Percentiles rank a stretch among this genome's conserved stretches.
phyloP scores from a whole-genome alignment of 2,888 invertebrate species.

The Cerastis leucographa region DNA sequence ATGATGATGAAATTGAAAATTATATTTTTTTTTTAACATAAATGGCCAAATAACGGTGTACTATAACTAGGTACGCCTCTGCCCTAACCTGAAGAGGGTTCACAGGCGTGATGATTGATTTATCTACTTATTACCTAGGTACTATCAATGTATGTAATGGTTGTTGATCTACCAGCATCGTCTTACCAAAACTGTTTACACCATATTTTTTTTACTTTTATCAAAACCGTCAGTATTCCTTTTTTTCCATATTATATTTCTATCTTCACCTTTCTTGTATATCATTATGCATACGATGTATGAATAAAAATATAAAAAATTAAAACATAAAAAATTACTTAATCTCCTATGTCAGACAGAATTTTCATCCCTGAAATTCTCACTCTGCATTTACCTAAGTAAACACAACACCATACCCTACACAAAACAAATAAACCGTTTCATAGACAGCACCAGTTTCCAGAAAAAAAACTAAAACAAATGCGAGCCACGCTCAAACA shows the following conservation, averaged over 20 bases:
- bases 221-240: neutral
- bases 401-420: neutral
- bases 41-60: neutral
- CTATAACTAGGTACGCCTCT: neutral
- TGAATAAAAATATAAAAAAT: too few species aligned
- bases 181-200: neutral
- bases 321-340: neutral
- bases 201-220: neutral
- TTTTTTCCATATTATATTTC: neutral
- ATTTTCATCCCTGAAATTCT: slow-evolving; percentile 1
- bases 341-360: neutral
- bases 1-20: too few species aligned
- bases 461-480: slow-evolving; percentile 28
- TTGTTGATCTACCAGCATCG: neutral
- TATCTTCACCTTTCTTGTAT: neutral
- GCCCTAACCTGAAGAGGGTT: neutral
- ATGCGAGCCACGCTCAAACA: slow-evolving; percentile 12
- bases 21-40: neutral
- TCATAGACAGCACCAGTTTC: slow-evolving; percentile 10
- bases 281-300: neutral
- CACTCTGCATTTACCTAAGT: neutral
- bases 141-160: too few species aligned
- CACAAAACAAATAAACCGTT: slow-evolving; percentile 13
- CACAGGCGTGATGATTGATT: neutral
- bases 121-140: too few species aligned